Conservation (phyloP, 2,888 invertebrate species). For the Electrophaes corylata region DNA sequence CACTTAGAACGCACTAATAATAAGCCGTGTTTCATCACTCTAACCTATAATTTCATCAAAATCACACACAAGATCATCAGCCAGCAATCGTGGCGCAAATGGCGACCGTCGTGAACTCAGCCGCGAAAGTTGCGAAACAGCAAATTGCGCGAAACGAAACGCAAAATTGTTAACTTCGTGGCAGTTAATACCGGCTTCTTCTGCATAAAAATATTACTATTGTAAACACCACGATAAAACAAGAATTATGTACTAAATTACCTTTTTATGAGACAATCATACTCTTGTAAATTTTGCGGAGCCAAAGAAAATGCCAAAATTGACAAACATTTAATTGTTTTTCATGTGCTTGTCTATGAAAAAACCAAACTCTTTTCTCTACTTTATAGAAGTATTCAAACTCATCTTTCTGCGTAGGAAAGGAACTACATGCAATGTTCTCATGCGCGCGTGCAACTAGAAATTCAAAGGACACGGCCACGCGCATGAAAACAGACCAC, state of each 20-base stretch:
- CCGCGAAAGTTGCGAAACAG: constrained; percentile 15
- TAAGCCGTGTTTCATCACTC: constrained; percentile 66
- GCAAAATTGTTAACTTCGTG: constrained; percentile 65
- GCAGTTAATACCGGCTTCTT: constrained; percentile 54
- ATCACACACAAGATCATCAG: constrained; percentile 65
- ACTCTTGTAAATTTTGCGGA: constrained; percentile 81
- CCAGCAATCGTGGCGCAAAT: constrained; percentile 82
- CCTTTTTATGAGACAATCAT: constrained; percentile 73
- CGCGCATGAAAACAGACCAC: no score
- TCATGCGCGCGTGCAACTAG: no score
- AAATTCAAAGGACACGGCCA: no score
- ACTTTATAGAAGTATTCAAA: no score
- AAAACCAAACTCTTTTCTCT: constrained; percentile 9
- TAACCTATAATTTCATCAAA: constrained; percentile 74
- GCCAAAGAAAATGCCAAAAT: constrained; percentile 74
- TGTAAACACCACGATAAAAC: constrained; percentile 36
- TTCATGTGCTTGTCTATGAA: constrained; percentile 15
- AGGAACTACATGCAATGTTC: no score
- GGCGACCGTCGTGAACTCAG: constrained; percentile 75
- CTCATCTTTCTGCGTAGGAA: no score
- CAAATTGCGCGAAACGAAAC: constrained; percentile 47
- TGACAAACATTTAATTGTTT: constrained; percentile 42
- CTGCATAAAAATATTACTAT: constrained; percentile 34
- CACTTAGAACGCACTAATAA: constrained; percentile 59
- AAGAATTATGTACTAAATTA: constrained; percentile 55